Evolutionary conservation across 2,113 vertebrate species (phyloP).

Genomic region (Hemiprocne comata): DNA sequence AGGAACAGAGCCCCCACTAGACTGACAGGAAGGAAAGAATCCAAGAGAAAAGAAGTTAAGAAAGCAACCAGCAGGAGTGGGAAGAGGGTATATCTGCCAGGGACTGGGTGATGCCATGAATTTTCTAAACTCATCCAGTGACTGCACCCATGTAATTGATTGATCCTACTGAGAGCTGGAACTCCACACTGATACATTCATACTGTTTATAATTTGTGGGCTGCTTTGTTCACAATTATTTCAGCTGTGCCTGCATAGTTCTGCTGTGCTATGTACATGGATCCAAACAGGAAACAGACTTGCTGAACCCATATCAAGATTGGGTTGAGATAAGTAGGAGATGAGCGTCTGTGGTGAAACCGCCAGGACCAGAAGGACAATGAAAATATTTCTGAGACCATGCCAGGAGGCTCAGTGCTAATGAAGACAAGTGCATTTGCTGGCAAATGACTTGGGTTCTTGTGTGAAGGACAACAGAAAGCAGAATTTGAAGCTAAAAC

Average conservation of each 20-base stretch:
- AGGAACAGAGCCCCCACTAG: neutral
- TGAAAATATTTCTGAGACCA: neutral
- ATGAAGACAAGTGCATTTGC: neutral
- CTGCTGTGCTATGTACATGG: neutral
- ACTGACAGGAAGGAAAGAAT: neutral
- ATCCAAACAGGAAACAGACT: neutral
- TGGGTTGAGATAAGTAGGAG: neutral
- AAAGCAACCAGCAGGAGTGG: neutral
- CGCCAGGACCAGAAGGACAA: neutral
- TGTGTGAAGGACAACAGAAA: neutral
- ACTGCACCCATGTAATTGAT: neutral
- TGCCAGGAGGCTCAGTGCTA: conserved; percentile 1
- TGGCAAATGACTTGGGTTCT: neutral
- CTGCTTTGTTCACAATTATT: neutral
- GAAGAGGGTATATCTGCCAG: neutral
- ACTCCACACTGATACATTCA: rapidly evolving
- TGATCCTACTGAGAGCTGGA: neutral
- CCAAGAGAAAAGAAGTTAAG: neutral
- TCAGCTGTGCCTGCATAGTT: neutral
- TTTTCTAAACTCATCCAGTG: neutral
- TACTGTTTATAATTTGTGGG: neutral
- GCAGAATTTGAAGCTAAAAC: neutral
- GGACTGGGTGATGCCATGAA: rapidly evolving
- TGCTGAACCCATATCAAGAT: neutral
- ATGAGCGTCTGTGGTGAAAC: neutral